Evolutionary conservation across 2,888 invertebrate genomes (phyloP).

Genomic region (Aethes cnicana): DNA sequence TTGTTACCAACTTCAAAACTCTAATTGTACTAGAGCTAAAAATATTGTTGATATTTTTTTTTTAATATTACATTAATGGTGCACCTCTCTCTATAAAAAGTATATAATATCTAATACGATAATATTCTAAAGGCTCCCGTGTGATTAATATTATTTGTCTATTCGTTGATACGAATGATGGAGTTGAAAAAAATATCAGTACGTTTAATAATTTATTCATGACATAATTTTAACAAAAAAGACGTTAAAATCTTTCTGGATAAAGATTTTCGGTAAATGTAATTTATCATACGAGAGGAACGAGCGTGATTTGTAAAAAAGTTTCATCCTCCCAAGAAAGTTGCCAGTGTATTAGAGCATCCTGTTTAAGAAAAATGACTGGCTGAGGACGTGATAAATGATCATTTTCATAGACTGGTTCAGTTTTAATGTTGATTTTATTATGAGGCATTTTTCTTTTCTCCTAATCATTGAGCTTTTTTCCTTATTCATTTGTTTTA

Average conservation of each 20-base stretch:
- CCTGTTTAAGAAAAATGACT: slow-evolving; percentile 67
- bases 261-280: slow-evolving; percentile 44
- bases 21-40: too few species aligned
- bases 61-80: too few species aligned
- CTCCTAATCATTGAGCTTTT: slow-evolving; percentile 7
- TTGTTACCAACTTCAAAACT: too few species aligned
- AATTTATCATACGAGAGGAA: slow-evolving; percentile 63
- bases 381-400: slow-evolving; percentile 61
- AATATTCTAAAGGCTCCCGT: too few species aligned
- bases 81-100: too few species aligned
- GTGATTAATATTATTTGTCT: too few species aligned
- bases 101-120: too few species aligned
- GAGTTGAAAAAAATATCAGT: too few species aligned
- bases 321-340: slow-evolving; percentile 56
- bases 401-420: slow-evolving; percentile 33
- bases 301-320: slow-evolving; percentile 67
- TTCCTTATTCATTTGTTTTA: not conserved
- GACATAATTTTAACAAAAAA: slow-evolving; percentile 22
- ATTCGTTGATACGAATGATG: too few species aligned
- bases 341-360: slow-evolving; percentile 57
- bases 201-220: slow-evolving; percentile 15
- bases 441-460: slow-evolving; percentile 13
- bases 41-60: too few species aligned
- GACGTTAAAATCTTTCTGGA: slow-evolving; percentile 16
- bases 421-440: slow-evolving; percentile 28